Base-by-base conservation (phyloP, 2,888 invertebrate species). In the Andrena minutula region DNA sequence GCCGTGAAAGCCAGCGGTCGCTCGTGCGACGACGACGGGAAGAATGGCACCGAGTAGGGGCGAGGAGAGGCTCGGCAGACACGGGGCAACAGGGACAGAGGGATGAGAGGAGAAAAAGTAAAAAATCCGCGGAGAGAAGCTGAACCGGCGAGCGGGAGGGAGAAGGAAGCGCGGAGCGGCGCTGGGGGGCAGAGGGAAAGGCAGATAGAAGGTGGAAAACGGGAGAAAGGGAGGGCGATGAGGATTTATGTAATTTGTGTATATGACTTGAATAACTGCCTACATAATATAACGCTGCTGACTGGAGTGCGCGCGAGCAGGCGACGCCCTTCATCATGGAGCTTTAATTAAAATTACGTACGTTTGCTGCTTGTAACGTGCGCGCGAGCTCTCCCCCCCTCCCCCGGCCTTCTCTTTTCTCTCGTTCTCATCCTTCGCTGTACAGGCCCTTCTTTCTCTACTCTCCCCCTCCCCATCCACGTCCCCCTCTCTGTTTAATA, bases 311-410 rank as follows among this genome's bases (percentile, higher is more conserved):
- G 84, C 86, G 78, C 75, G 83, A 84, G 87, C 83, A 84, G 86
- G 83, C 87, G 85, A 87, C 90, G 90, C 91, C 87, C 87, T 92
- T 88, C 90, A 87, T 90, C 90, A 87, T 89, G 89, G 86, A 86
- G 91, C 90, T 93, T 93, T 93, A 93, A 93, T 93, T 93, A 93
- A 93, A 93, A 93, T 93, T 93, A 93, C 92, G 91, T 92, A 91
- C 90, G 89, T 92, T 92, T 90, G 90, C 90, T 83, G 89, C 88
- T 87, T 89, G 89, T 91, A 89, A 90, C 89, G 83, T 86, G 89
- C 85, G 75, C 79, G 53, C 75, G 73, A 75, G 70, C 58, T 66
- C 41, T 58, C 60, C 68, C 53, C 41, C 63, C 76, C 56, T 56
- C 65, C 58, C 51, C 51, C 8, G 20, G 6, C 20, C 20, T 1